Conservation (phyloP, 2,888 invertebrate genomes). For the Ectobius pallidus region DNA sequence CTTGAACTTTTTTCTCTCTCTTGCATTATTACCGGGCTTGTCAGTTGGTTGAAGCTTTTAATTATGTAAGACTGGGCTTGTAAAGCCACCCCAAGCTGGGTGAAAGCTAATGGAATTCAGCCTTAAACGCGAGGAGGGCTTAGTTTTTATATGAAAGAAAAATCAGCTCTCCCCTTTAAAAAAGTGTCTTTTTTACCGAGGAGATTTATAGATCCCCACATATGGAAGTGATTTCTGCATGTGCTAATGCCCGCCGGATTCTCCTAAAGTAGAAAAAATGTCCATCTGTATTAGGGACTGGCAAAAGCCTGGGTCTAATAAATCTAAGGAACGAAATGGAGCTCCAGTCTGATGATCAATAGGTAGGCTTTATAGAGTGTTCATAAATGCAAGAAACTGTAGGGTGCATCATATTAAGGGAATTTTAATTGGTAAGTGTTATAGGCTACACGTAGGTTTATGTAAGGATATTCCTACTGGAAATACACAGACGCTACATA, state of each 20-base stretch:
- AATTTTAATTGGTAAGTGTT: too few relatives aligned
- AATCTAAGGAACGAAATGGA: not conserved
- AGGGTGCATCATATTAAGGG: too few relatives aligned
- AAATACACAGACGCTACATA: too few relatives aligned
- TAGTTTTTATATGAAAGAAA: not conserved
- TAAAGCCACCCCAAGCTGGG: not conserved
- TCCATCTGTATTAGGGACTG: not conserved
- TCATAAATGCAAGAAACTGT: too few relatives aligned
- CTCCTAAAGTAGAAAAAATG: not conserved
- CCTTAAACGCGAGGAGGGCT: not conserved
- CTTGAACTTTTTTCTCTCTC: not conserved
- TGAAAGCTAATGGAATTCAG: not conserved
- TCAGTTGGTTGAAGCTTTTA: not conserved
- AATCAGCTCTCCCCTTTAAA: not conserved
- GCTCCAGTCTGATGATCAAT: too few relatives aligned
- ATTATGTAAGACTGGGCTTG: not conserved
- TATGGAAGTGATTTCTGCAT: not conserved
- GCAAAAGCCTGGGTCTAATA: not conserved
- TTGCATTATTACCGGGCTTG: not conserved
- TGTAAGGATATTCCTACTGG: too few relatives aligned
- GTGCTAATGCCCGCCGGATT: not conserved
- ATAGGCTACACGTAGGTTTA: too few relatives aligned
- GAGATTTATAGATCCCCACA: not conserved
- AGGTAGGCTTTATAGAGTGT: too few relatives aligned
- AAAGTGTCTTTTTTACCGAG: too few relatives aligned